Base-by-base conservation (phyloP, 2,888 invertebrate species). In the Sepioteuthis lessoniana region DNA sequence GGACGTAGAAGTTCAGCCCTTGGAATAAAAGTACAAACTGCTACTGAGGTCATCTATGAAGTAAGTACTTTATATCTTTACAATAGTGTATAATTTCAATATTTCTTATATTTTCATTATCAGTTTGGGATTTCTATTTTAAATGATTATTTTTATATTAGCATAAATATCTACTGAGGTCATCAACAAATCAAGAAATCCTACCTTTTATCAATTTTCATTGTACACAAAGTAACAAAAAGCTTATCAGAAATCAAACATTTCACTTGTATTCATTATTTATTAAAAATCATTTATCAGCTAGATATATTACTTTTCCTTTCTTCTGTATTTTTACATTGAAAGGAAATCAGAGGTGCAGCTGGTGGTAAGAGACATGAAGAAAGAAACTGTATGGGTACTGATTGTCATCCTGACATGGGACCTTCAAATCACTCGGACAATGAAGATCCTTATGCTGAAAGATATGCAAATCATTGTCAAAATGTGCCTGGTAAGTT, bases 1-100 rank as follows among this genome's bases (percentile, higher is more conserved):
- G 76, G 76, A 76, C 76, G 76, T 35, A 76, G 76, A 76, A 76
- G 76, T 76, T 76, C 76, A 76, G 76, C 76, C n/a, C 76, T 76
- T 13, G 76, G 76, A 76, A 76, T 76, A n/a, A 76, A 76, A 76
- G 76, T 76, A 1, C 76, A 76, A 19, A 76, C 76, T 16, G 76
- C 76, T n/a, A 76, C 76, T 76, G 76, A 76, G 3, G 76, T 76
- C 76, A 76, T 76, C 76, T 76, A 76, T 76, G 76, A 76, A 10
- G 76, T 76, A 35, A 19, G 76, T 16, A 55, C 0, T 2, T 5
- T n/a, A n/a, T n/a, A n/a, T n/a, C n/a, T n/a, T n/a, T n/a, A n/a
- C n/a, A n/a, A n/a, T n/a, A n/a, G n/a, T n/a, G n/a, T n/a, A n/a
- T n/a, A n/a, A n/a, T n/a, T n/a, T n/a, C n/a, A n/a, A n/a, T n/a